A percentile compares a stretch with the other conserved stretches of the same genome.
These are phyloP conservation scores for Eptesicus fuscus DNA, from an alignment of 2,113 vertebrate genomes.

Conservation along the genomic window DNA sequence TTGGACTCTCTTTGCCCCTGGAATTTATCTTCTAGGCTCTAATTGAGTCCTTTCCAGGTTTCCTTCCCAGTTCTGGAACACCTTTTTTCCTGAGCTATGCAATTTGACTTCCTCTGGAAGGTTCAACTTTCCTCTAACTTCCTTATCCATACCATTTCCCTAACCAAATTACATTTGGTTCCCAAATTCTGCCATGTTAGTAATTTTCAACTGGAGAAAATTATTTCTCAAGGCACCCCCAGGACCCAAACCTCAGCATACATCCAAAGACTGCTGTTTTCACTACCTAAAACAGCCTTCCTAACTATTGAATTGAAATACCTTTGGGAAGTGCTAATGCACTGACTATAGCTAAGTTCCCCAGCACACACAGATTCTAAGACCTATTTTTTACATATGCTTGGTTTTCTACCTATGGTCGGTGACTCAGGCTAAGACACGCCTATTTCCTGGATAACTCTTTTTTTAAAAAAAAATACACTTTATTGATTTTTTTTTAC, in stretches of 20 bases:
- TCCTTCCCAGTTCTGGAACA: background rate
- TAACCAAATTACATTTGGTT: background rate
- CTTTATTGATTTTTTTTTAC: no score
- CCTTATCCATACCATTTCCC: background rate
- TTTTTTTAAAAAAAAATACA: no score
- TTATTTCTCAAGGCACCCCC: background rate
- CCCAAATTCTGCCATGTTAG: background rate
- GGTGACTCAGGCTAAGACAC: background rate
- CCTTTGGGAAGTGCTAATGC: background rate
- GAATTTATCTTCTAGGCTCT: background rate
- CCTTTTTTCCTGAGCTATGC: background rate
- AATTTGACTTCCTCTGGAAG: background rate
- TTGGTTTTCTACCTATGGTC: background rate
- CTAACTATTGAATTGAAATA: background rate
- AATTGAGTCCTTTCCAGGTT: background rate
- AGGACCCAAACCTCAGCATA: background rate
- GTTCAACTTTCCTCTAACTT: background rate
- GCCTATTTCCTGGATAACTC: background rate
- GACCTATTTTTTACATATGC: background rate
- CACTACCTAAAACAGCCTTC: background rate
- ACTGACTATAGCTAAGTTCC: background rate
- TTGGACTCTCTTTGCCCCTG: background rate
- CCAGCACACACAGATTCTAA: background rate
- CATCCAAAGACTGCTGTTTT: background rate
- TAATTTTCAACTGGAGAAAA: background rate